Conservation (phyloP, 2,113 vertebrate species). For the Leptosomus discolor region DNA sequence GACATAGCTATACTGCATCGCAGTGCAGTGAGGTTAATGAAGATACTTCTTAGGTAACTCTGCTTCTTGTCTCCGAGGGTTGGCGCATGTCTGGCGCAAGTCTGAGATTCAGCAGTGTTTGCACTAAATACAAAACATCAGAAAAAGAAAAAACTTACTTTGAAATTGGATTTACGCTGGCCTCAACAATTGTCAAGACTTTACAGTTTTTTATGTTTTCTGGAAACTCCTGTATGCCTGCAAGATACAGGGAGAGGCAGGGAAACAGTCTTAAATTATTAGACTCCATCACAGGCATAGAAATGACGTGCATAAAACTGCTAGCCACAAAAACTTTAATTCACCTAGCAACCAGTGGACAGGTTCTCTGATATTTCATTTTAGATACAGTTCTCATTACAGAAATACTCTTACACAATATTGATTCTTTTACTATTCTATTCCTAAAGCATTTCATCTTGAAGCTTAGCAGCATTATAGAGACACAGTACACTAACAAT, state of each 20-base stretch:
- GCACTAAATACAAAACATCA: background rate
- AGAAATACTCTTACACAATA: background rate
- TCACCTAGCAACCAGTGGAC: background rate
- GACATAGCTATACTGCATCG: background rate
- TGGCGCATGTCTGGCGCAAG: background rate
- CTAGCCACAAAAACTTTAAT: background rate
- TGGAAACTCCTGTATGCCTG: slow-evolving; percentile 99
- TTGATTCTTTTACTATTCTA: background rate
- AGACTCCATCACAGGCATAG: background rate
- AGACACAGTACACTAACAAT: background rate
- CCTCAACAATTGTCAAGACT: slow-evolving; percentile 91
- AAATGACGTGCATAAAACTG: background rate
- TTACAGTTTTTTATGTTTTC: slow-evolving; percentile 99
- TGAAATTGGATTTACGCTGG: slow-evolving; percentile 98
- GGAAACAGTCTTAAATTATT: background rate
- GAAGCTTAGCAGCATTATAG: background rate
- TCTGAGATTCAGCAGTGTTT: background rate
- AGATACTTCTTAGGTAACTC: background rate
- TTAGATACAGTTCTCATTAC: background rate
- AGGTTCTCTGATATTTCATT: background rate
- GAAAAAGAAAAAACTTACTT: slow-evolving; percentile 83
- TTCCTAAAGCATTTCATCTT: background rate
- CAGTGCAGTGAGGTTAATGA: background rate
- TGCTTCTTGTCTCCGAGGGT: background rate
- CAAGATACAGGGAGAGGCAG: background rate